These are phyloP conservation scores for Acinonyx jubatus DNA, from an alignment of 2,113 vertebrate genomes.

Conservation along the genomic window DNA sequence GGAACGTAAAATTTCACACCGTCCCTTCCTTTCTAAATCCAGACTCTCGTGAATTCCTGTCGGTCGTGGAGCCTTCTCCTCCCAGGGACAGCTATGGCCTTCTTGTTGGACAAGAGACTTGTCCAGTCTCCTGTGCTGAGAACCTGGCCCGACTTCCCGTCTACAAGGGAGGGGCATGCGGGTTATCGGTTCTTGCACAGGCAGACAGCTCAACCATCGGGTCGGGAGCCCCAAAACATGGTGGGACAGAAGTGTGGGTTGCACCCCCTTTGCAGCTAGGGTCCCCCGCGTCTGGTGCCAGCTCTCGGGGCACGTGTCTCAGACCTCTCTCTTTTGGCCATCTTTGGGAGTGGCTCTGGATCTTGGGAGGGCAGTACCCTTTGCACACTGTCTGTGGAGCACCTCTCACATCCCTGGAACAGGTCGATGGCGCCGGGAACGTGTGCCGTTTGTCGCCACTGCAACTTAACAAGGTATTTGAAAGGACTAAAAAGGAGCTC, in stretches of 20 bases:
- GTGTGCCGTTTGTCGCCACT: neutral
- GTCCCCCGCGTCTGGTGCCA: neutral
- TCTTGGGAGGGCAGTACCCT: neutral
- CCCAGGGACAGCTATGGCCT: neutral
- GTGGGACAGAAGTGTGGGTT: neutral
- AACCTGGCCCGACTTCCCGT: neutral
- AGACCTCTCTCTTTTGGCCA: neutral
- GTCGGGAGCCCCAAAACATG: neutral
- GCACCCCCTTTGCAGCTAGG: neutral
- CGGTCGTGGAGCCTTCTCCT: neutral
- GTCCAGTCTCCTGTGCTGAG: neutral
- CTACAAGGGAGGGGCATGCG: neutral
- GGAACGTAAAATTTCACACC: neutral
- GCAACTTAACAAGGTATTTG: neutral
- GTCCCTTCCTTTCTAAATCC: neutral
- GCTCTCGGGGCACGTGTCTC: neutral
- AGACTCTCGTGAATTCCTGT: neutral
- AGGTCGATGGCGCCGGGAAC: neutral
- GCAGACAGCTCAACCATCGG: neutral
- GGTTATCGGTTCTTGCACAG: neutral
- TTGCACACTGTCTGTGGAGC: neutral
- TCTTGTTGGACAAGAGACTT: too few species aligned
- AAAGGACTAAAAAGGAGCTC: neutral
- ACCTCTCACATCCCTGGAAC: neutral
- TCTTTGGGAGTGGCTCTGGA: neutral